Conservation (phyloP, 2,113 vertebrate species). For the Aspidoscelis tigris region DNA sequence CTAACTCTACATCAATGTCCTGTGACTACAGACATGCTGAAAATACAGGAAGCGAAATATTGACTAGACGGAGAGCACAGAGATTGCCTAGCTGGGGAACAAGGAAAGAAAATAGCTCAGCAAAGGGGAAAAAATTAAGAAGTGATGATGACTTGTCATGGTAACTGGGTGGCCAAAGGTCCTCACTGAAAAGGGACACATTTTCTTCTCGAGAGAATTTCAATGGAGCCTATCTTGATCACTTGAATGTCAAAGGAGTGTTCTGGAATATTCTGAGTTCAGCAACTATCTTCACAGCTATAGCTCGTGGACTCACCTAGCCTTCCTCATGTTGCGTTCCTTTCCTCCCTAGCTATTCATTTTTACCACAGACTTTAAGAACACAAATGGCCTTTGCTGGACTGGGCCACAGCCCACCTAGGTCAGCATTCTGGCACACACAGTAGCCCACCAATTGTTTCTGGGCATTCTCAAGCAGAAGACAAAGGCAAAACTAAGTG, state of each 20-base stretch:
- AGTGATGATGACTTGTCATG: constrained; percentile 8
- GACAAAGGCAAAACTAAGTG: too few species aligned
- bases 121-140: not conserved
- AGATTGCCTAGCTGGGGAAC: not conserved
- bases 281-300: not conserved
- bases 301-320: not conserved
- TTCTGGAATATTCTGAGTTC: not conserved
- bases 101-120: not conserved
- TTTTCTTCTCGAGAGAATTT: too few species aligned
- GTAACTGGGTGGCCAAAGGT: not conserved
- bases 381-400: too few species aligned
- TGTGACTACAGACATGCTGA: constrained; percentile 22
- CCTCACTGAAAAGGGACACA: too few species aligned
- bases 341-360: not conserved
- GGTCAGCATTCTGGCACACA: too few species aligned
- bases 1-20: constrained; percentile 45
- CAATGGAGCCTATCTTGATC: not conserved
- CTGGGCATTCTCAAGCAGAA: too few species aligned
- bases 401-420: too few species aligned
- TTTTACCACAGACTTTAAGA: not conserved
- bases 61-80: not conserved
- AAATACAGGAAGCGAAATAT: not conserved
- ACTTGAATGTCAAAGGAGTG: not conserved
- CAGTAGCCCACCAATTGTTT: too few species aligned
- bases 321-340: not conserved